A percentile compares a stretch with the other conserved stretches of the same genome.
These are phyloP conservation scores for Hyperoplus lanceolatus DNA, from an alignment of 2,797 vertebrate species.

Conservation along the genomic window DNA sequence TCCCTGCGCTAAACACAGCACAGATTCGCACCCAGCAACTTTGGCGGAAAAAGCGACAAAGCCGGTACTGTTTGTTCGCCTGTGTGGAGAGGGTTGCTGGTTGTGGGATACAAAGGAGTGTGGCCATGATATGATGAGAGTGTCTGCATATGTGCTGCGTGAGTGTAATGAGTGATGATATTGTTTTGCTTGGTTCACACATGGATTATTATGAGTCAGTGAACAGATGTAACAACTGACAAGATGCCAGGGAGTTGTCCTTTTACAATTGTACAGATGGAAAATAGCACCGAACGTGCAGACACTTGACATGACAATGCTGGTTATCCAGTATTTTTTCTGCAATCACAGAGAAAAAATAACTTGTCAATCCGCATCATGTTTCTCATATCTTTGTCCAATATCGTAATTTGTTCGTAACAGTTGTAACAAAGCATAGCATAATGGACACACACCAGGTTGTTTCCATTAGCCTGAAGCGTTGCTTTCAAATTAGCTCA, in stretches of 20 bases:
- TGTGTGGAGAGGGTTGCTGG: constrained; percentile 7
- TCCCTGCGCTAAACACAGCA: constrained; percentile 69
- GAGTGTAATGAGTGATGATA: not conserved
- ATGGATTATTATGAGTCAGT: constrained; percentile 44
- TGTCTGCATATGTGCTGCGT: not conserved
- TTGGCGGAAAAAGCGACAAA: constrained; percentile 25
- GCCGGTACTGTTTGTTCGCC: constrained; percentile 9
- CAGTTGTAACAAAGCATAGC: not conserved
- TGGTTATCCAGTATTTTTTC: constrained; percentile 16
- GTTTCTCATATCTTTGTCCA: not conserved
- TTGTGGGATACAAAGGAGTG: not conserved
- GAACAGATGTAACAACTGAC: constrained; percentile 16
- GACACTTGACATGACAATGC: not conserved
- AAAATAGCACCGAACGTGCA: constrained; percentile 13
- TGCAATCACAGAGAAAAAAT: not conserved
- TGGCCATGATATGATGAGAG: not conserved
- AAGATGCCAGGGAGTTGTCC: not conserved
- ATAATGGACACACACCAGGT: not conserved
- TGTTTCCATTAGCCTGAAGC: not conserved
- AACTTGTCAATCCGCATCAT: not conserved
- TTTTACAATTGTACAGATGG: constrained; percentile 40
- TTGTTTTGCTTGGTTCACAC: constrained; percentile 23
- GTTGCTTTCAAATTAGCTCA: not conserved
- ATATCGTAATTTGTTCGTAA: not conserved
- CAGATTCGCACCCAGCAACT: constrained; percentile 66